Base-by-base conservation (phyloP, 2,888 invertebrate species). In the Drepanosiphum platanoidis region DNA sequence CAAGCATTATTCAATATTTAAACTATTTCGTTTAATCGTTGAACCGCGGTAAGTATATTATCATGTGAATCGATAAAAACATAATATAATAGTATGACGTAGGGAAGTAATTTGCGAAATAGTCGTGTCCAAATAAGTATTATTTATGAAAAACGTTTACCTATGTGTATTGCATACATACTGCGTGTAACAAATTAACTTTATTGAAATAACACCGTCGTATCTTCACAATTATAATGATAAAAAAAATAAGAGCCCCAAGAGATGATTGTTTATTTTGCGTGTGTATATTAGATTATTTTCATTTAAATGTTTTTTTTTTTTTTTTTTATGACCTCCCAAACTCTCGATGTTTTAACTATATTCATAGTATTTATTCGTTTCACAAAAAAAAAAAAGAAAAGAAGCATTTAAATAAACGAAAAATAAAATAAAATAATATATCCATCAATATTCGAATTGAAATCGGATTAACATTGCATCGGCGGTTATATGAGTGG, bases 231-330 rank as follows among this genome's bases (percentile, higher is more conserved):
- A 66, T n/a, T n/a, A n/a, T n/a, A n/a, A n/a, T n/a, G n/a, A n/a
- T 42, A 78, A 32, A 80, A 70, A 52, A 36, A 52, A 70, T 52
- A 46, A 7, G 1, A 52, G 11, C 11, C 52, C 52, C 18, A 8
- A 27, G 36, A 80, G 22, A 80, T n/a, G n/a, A n/a, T n/a, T n/a
- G n/a, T n/a, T n/a, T n/a, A n/a, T n/a, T n/a, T n/a, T n/a, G n/a
- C n/a, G n/a, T n/a, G n/a, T n/a, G n/a, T n/a, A 70, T 9, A 58
- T 70, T 27, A 11, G 27, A 27, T 70, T 42, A n/a, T 66, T 46
- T 66, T 78, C 1, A 42, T 78, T 66, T 52, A 52, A 58, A 58
- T 74, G n/a, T 52, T 74, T 77, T n/a, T n/a, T n/a, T n/a, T n/a
- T n/a, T n/a, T n/a, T n/a, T n/a, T n/a, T n/a, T n/a, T 77, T 61